Percentiles rank a stretch among this genome's conserved stretches.
These are phyloP conservation scores for Ochotona curzoniae DNA, from an alignment of 2,113 vertebrate species.

Conservation along the genomic window DNA sequence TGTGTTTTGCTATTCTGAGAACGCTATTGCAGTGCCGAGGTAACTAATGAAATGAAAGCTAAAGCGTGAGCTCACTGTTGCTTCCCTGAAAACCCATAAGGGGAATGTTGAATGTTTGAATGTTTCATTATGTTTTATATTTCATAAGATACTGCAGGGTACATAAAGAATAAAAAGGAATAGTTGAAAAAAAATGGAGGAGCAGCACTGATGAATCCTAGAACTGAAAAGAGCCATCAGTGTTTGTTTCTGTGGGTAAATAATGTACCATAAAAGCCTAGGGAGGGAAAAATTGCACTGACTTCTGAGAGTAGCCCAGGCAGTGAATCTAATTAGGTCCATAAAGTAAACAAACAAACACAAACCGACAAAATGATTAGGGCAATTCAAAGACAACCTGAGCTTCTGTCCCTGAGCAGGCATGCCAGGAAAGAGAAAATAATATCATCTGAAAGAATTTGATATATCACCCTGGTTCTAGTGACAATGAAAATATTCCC, in stretches of 20 bases:
- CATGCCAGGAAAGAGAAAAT: background rate
- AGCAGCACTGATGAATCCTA: slow-evolving; percentile 52
- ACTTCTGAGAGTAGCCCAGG: background rate
- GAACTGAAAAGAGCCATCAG: slow-evolving; percentile 74
- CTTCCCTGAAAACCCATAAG: slow-evolving; percentile 82
- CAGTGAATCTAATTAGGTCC: slow-evolving; percentile 37
- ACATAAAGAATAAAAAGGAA: slow-evolving; percentile 82
- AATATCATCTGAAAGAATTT: background rate
- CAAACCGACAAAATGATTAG: background rate
- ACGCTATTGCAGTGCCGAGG: background rate
- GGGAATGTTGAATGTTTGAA: slow-evolving; percentile 82
- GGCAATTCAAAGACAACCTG: background rate
- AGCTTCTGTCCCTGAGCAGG: background rate
- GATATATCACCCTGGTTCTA: background rate
- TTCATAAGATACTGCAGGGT: slow-evolving; percentile 85
- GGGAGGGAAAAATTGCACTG: background rate
- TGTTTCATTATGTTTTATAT: slow-evolving; percentile 87
- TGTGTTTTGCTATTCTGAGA: slow-evolving; percentile 81
- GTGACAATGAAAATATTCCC: background rate
- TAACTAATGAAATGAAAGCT: slow-evolving; percentile 84
- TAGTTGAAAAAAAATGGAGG: slow-evolving; percentile 79
- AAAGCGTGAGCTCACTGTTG: slow-evolving; percentile 64
- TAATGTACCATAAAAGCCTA: slow-evolving; percentile 35
- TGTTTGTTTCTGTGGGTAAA: slow-evolving; percentile 60
- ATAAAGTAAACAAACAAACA: background rate